Evolutionary conservation across 2,888 invertebrate species (phyloP), one percentile per base, ranked within the genome.

Genomic region (Apamea sordens): DNA sequence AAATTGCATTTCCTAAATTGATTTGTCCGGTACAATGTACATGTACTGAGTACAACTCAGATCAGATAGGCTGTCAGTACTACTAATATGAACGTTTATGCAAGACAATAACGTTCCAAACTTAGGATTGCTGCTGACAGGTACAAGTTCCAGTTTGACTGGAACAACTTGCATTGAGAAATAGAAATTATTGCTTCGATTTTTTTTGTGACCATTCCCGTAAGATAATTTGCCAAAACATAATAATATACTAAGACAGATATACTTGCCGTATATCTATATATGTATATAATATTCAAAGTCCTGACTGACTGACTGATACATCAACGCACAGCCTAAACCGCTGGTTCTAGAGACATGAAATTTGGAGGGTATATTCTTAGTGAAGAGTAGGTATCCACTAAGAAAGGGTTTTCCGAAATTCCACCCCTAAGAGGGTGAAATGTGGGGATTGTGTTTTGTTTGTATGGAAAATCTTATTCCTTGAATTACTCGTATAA

Each of bases 111-210:
- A 41, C 67, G 36, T 68, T 44, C 53, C 47, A 53, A 82, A 75
- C 24, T 53, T 61, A 78, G 56, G 13, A n/a, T 53, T 59, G 18
- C 21, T 61, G 32, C 13, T 75, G 86, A 79, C 86, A 83, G 53
- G 15, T 76, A 85, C 86, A 85, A 79, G 75, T 73, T 73, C 24
- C 67, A 15, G 63, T n/a, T 71, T 47, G 59, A 76, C 59, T 64
- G 53, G 18, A 73, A 71, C 83, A 82, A 67, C 56, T 76, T 67
- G 44, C n/a, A 61, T 47, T 8, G 63, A 32, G n/a, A 24, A 47
- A 77, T 68, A 59, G 61, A 64, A 72, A 77, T 72, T 50, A 18
- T 24, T 15, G 61, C 6, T 63, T 7, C 4, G 13, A n/a, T n/a
- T 79, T 84, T 21, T 72, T 47, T 11, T 28, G 59, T 36, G 36